Conservation (phyloP, 2,113 vertebrate genomes). For the Apteryx mantelli region DNA sequence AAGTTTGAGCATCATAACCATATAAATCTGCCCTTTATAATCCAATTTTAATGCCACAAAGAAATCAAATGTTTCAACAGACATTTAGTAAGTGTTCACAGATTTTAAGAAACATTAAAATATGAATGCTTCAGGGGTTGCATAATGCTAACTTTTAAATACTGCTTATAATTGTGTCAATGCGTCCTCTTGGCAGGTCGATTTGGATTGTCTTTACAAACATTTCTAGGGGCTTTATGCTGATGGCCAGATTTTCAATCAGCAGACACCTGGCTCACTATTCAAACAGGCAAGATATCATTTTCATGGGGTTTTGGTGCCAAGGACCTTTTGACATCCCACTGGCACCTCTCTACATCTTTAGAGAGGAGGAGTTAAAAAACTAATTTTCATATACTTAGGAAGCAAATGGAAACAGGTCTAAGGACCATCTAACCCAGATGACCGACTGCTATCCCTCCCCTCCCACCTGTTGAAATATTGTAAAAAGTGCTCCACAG, state of each 20-base stretch:
- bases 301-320: neutral
- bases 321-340: neutral
- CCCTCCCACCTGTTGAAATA: neutral
- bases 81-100: neutral
- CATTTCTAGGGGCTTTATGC: neutral
- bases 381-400: neutral
- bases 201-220: neutral
- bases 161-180: neutral
- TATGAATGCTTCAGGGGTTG: neutral
- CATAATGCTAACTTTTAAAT: neutral
- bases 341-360: neutral
- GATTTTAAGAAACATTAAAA: neutral
- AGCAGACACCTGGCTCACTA: neutral
- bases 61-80: neutral
- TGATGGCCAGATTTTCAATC: neutral
- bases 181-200: neutral
- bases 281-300: neutral
- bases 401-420: neutral
- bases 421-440: neutral
- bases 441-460: neutral
- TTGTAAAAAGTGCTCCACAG: neutral
- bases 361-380: neutral
- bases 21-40: neutral
- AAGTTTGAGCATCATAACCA: neutral
- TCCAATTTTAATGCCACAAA: neutral